Conservation (phyloP, 2,888 invertebrate genomes). For the Stegana nigrithorax region DNA sequence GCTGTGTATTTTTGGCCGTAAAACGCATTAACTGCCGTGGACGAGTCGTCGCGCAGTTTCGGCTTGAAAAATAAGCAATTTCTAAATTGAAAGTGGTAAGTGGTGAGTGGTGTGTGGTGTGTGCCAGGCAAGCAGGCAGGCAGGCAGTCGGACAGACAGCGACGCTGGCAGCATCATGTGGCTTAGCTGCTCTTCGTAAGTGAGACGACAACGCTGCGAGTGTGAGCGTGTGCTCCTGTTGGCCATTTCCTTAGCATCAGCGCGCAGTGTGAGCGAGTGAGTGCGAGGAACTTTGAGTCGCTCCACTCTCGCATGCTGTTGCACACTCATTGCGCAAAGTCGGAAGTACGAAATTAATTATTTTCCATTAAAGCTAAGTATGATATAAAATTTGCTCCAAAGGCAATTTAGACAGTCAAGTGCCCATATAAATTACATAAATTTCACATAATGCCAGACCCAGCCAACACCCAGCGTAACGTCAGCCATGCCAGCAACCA, state of each 20-base stretch:
- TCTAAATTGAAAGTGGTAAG: slow-evolving; percentile 59
- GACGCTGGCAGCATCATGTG: no score
- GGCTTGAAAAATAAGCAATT: slow-evolving; percentile 60
- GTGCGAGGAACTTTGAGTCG: no score
- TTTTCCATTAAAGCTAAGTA: slow-evolving; percentile 69
- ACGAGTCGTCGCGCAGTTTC: slow-evolving; percentile 57
- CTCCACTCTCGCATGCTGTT: not conserved
- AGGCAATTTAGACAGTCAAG: slow-evolving; percentile 70
- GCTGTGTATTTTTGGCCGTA: slow-evolving; percentile 47
- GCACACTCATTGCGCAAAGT: slow-evolving; percentile 44
- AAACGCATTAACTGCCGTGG: slow-evolving; percentile 56
- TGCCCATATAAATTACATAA: slow-evolving; percentile 70
- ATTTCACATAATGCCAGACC: slow-evolving; percentile 55
- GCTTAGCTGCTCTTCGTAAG: no score
- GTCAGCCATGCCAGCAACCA: not conserved
- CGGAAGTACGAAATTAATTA: slow-evolving; percentile 69
- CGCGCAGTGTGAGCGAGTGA: slow-evolving; percentile 10
- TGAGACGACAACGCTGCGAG: no score
- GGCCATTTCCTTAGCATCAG: slow-evolving; percentile 21
- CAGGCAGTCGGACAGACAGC: no score
- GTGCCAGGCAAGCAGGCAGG: no score
- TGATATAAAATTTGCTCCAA: slow-evolving; percentile 67
- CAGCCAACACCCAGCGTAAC: slow-evolving; percentile 1
- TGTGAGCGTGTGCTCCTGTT: not conserved
- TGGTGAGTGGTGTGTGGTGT: slow-evolving; percentile 18